Percentiles rank a stretch among this genome's conserved stretches.
Conservation (phyloP, 2,888 invertebrate genomes). For the Sericinus montela region DNA sequence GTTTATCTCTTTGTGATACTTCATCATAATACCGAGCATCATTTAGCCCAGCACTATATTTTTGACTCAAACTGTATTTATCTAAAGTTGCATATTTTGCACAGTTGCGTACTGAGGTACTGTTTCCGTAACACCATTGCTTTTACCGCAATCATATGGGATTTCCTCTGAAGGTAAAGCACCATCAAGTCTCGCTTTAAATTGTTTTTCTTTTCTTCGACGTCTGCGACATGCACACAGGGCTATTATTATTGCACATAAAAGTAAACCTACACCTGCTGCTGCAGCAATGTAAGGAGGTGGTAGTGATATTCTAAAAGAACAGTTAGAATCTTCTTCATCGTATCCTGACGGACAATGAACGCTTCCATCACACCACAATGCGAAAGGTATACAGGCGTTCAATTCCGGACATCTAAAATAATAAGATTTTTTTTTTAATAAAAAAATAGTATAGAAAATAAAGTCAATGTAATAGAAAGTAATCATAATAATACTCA, state of each 20-base stretch:
- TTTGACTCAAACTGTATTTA: conserved; percentile 75
- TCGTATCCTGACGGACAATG: conserved; percentile 91
- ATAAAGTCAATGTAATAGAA: neutral
- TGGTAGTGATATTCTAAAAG: conserved; percentile 83
- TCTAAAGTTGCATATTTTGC: conserved; percentile 76
- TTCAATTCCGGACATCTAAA: conserved; percentile 88
- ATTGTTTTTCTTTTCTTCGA: conserved; percentile 79
- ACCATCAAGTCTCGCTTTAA: conserved; percentile 80
- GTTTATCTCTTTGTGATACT: conserved; percentile 73
- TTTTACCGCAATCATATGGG: conserved; percentile 80
- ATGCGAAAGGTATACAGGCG: conserved; percentile 86
- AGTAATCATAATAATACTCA: conserved; percentile 44
- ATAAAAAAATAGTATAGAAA: neutral
- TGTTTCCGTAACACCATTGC: conserved; percentile 65
- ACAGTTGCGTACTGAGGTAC: conserved; percentile 70
- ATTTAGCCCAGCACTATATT: conserved; percentile 74
- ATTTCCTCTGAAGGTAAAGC: conserved; percentile 79
- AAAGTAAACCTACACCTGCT: conserved; percentile 81
- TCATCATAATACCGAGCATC: conserved; percentile 75
- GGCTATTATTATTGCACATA: conserved; percentile 78
- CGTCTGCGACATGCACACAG: conserved; percentile 81
- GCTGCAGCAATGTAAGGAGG: conserved; percentile 82
- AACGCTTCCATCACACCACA: conserved; percentile 89
- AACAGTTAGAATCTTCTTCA: conserved; percentile 87
- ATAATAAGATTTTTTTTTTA: no score